phyloP scores from a whole-genome alignment of 1,140 invertebrate genomes.

The Steinernema khuongi region DNA sequence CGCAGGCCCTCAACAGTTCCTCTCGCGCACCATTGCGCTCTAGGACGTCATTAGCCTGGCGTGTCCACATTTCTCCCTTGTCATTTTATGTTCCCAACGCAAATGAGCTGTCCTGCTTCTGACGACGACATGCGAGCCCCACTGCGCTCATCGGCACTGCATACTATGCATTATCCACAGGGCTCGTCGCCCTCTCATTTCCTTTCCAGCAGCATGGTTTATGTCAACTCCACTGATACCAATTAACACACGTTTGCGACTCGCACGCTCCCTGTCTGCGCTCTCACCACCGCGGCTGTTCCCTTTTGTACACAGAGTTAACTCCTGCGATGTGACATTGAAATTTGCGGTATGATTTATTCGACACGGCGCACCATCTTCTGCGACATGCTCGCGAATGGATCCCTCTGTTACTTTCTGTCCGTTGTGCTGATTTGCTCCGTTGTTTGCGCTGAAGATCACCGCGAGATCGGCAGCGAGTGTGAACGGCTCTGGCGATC shows the following conservation, averaged over 20 bases:
- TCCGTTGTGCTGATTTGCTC: background rate
- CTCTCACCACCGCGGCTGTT: conserved; percentile 8
- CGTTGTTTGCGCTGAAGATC: background rate
- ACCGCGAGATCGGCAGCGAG: background rate
- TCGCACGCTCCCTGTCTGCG: conserved; percentile 9
- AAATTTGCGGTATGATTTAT: conserved; percentile 17
- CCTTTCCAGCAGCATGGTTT: background rate
- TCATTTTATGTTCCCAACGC: too few species aligned
- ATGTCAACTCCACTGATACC: conserved; percentile 1
- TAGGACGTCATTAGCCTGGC: too few species aligned
- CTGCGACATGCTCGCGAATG: background rate
- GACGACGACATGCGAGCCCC: too few species aligned
- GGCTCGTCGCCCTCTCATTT: too few species aligned
- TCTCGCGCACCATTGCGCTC: too few species aligned
- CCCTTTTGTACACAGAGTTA: conserved; percentile 12
- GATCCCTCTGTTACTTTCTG: conserved; percentile 9
- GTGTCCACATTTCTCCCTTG: too few species aligned
- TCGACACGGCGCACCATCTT: conserved; percentile 9
- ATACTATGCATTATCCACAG: too few species aligned
- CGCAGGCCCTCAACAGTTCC: too few species aligned
- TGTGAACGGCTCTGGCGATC: conserved; percentile 21
- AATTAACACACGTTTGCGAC: background rate
- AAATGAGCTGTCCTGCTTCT: too few species aligned
- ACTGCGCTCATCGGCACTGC: too few species aligned
- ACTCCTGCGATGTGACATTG: conserved; percentile 9